Base-by-base conservation (phyloP, 2,888 invertebrate genomes). In the Nomada goodeniana region DNA sequence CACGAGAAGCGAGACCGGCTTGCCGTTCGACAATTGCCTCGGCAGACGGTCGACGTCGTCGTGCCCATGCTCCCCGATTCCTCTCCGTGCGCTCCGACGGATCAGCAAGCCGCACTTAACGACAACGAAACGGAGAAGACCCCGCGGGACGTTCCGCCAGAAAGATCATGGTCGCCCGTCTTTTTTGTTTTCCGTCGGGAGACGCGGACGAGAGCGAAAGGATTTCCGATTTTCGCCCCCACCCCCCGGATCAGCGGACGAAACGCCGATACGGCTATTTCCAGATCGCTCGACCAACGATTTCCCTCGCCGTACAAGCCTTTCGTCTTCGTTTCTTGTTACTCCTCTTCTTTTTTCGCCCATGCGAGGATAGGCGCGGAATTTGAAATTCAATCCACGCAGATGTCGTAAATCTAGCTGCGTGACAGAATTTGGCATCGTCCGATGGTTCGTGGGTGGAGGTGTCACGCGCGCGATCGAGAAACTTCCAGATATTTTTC, bases 1-100 rank as follows among this genome's bases (percentile, higher is more conserved):
- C 80, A 60, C 18, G 74, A 81, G 85, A 86, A 76, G 50, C 79
- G 53, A 64, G 80, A 64, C 44, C 53, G 59, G 63, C 20, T 7
- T 20, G 55, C 67, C 61, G 86, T 81, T 84, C 78, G 82, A 86
- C 89, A 88, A 90, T 89, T 87, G 84, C 77, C 82, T 67, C 69
- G 81, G 74, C 85, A 86, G 90, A 84, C 88, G 80, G 26, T 70
- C 69, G 75, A 61, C 80, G 83, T 87, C 77, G 76, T 70, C 60
- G 42, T 23, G 68, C 36, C 7, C 73, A 15, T 47, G 55, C 73
- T 72, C 71, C 77, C 71, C 67, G 76, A 69, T 69, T 79, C 82
- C 67, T 11, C 47, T 42, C 73, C 69, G 53, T 52, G 60, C 26
- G 63, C 47, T 55, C 29, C 23, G 76, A 64, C 72, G 57, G 72